Conservation (phyloP, 2,113 vertebrate species). For the Microcebus griseorufus region DNA sequence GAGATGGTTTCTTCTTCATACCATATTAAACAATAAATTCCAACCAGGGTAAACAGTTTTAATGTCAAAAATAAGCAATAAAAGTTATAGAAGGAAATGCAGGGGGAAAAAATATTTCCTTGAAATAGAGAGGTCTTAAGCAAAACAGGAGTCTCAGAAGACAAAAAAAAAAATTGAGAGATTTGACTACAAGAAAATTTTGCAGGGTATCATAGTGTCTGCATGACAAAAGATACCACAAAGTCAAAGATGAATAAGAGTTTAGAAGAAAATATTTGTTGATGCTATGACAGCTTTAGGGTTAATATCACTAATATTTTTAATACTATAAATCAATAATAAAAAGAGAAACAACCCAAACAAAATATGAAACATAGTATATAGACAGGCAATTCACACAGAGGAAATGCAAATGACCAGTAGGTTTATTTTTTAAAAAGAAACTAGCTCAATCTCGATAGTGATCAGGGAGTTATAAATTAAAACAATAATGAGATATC, state of each 20-base stretch:
- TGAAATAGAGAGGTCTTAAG: neutral
- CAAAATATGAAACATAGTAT: neutral
- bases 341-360: neutral
- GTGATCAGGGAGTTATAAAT: neutral
- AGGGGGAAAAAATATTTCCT: neutral
- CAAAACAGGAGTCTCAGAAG: neutral
- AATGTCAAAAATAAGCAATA: constrained; percentile 10
- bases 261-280: neutral
- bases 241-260: neutral
- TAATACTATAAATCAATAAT: neutral
- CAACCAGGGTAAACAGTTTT: neutral
- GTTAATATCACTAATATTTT: neutral
- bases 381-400: neutral
- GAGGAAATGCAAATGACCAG: neutral
- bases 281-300: neutral
- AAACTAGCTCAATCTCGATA: neutral
- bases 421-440: neutral
- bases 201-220: neutral
- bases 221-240: neutral
- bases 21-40: neutral
- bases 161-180: neutral
- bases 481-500: neutral
- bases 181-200: neutral
- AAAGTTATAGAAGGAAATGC: neutral
- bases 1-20: neutral